A percentile compares a stretch with the other conserved stretches of the same genome.
phyloP scores from a whole-genome alignment of 2,797 vertebrate species.

The Vultur gryphus region DNA sequence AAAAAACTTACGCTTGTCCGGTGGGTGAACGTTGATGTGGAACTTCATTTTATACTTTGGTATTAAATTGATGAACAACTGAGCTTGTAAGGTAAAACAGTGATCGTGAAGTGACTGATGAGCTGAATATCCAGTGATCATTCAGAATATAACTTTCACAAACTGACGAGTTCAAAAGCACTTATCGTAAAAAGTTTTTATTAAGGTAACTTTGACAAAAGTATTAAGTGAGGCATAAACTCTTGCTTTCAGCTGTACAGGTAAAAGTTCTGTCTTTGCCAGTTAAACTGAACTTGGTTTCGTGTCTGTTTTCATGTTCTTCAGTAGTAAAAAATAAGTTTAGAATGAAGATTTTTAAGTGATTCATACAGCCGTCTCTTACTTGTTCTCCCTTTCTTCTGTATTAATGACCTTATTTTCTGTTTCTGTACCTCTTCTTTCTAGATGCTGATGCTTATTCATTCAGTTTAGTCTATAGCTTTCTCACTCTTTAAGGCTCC shows the following conservation, averaged over 20 bases:
- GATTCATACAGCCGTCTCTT: not conserved
- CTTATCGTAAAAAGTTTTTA: not conserved
- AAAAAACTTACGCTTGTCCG: fast-evolving
- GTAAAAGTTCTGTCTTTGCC: not conserved
- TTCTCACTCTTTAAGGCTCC: not conserved
- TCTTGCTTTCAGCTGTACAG: not conserved
- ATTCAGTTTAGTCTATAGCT: not conserved
- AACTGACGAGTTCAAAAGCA: not conserved
- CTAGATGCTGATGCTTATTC: not conserved
- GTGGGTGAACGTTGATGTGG: not conserved
- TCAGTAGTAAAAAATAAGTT: not conserved
- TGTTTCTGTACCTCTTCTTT: not conserved
- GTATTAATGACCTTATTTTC: not conserved
- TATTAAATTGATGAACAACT: not conserved
- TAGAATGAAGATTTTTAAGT: not conserved
- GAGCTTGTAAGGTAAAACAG: not conserved
- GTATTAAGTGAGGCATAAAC: not conserved
- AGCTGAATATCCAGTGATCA: not conserved
- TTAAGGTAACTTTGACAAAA: not conserved
- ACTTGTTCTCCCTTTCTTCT: not conserved
- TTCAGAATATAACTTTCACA: not conserved
- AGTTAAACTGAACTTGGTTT: not conserved
- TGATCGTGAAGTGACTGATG: not conserved
- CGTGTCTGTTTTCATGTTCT: not conserved
- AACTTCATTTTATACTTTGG: not conserved